Evolutionary conservation across 1,140 invertebrate species (phyloP), one percentile per base, ranked within the genome.

Genomic region (Pseudomyrmex pallidus): DNA sequence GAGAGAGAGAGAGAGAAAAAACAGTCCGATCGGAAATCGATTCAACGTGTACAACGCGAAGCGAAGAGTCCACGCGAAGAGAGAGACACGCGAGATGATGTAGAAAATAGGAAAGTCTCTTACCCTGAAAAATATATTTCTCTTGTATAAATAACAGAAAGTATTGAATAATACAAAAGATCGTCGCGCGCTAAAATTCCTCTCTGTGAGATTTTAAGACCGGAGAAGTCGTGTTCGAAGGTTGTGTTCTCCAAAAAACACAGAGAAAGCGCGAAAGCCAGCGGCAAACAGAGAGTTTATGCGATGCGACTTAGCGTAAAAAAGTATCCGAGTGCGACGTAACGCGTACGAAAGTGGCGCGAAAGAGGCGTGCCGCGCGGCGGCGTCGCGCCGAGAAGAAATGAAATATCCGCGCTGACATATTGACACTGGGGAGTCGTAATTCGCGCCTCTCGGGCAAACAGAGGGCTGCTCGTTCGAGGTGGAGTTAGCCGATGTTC

Each of bases 401-500:
- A 88, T 84, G 88, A 91, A 91, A 91, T 90, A 88, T 91, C 83
- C 64, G 85, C 66, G 82, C 85, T 90, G 90, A 85, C 82, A 76
- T 93, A 92, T 93, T 93, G 91, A 93, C 92, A 91, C 87, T 90
- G 74, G 88, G 85, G 85, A 88, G 83, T 91, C 89, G 88, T 91
- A 91, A 93, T 93, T 93, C 91, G 90, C 92, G 92, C 88, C 90
- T 92, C 85, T 85, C 85, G 67, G 78, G 87, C 90, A 92, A 93
- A 93, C 88, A 93, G 80, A 89, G 86, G 85, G 84, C 72, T 72
- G 63, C 83, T 25, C 25, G 84, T 78, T 78, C 54, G 76, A 80
- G 66, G 44, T 70, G 54, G 54, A 70, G 54, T 50, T 25, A 8
- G 76, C 12, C 76, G 66, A 70, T 72, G 66, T 12, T 72, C 66